Conservation (phyloP, 2,113 vertebrate genomes). For the Gallinago media region DNA sequence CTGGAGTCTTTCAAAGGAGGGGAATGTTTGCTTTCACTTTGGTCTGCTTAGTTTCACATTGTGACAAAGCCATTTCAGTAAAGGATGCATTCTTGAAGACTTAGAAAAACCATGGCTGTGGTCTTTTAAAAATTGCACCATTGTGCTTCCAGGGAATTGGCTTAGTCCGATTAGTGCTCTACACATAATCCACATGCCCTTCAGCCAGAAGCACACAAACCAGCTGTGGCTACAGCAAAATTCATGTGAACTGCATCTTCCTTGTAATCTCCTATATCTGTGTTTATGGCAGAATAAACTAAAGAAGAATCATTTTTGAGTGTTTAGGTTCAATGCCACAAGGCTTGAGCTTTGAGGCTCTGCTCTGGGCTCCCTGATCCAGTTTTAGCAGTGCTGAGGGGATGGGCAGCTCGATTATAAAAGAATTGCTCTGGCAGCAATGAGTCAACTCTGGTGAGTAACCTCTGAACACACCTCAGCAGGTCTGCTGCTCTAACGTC, state of each 20-base stretch:
- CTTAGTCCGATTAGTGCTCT: background rate
- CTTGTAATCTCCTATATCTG: background rate
- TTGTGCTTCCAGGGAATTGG: background rate
- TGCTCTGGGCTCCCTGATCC: background rate
- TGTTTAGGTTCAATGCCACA: background rate
- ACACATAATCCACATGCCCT: background rate
- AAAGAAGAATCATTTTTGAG: background rate
- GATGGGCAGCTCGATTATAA: background rate
- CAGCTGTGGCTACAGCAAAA: background rate
- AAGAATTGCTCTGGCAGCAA: background rate
- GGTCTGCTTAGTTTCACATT: background rate
- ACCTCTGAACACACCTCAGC: background rate
- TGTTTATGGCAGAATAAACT: background rate
- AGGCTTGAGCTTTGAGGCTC: background rate
- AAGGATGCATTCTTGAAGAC: background rate
- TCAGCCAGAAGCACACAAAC: background rate
- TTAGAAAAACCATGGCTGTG: background rate
- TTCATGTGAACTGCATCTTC: background rate
- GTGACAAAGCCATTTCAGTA: slow-evolving; percentile 31
- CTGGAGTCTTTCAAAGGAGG: background rate
- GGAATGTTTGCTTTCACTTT: slow-evolving; percentile 45
- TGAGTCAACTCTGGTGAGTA: background rate
- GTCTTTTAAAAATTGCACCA: background rate
- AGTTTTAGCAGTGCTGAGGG: background rate
- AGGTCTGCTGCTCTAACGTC: background rate